Evolutionary conservation across 2,888 invertebrate species (phyloP), one percentile per base, ranked within the genome.

Genomic region (Rhagonycha fulva): DNA sequence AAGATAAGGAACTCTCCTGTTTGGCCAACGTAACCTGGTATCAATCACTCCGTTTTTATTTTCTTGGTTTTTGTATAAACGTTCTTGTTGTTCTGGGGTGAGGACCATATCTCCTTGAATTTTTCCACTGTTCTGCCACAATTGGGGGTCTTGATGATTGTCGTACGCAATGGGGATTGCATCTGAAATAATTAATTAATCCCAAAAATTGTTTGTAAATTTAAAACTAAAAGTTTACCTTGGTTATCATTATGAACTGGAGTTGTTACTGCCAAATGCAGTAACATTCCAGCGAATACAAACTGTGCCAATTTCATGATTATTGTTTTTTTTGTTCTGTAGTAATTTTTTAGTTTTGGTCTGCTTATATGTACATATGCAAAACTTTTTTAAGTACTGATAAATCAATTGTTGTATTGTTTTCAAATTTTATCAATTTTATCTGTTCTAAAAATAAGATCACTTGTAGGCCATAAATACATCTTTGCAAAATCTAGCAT

Each of bases 71-170:
- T 32, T 32, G 5, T 32, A n/a, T 4, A 32, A 32, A 4, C n/a
- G 32, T 5, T 32, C 32, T n/a, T 5, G 4, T 66, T 71, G 23
- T 7, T 62, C 66, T 26, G 71, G n/a, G 7, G 47, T 47, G 12
- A 71, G 30, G 11, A 71, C 32, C 28, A 71, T 71, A 9, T 71
- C 71, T 5, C 71, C 71, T 66, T 71, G 30, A 2, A 71, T 9
- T 19, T 71, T 26, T 24, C 71, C 71, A 14, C 71, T 71, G 11
- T 10, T 62, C 28, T 71, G 24, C 71, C 71, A 71, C n/a, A 63
- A 26, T 19, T 28, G 23, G 10, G 66, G 71, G 11, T 19, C 14
- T 24, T 32, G 12, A 12, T 32, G 12, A 0, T n/a, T 5, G 5
- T 32, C 1, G n/a, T 1, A 32, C 12, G 32, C 5, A 32, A 32